A percentile compares a stretch with the other conserved stretches of the same genome.
phyloP scores from a whole-genome alignment of 2,797 vertebrate species.

The Spinus olivaceus region DNA sequence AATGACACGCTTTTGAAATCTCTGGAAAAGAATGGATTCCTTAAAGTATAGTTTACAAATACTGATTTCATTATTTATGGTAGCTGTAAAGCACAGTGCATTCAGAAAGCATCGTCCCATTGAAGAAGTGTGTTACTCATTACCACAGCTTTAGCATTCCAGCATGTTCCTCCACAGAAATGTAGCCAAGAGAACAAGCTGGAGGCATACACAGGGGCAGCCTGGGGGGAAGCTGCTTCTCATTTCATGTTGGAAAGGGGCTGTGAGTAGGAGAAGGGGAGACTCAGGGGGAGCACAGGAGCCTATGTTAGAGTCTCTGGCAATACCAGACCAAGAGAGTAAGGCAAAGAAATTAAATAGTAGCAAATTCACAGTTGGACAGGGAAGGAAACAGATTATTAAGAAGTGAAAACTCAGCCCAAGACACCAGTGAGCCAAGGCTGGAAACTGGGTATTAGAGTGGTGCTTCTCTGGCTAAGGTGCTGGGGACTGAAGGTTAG shows the following conservation, averaged over 20 bases:
- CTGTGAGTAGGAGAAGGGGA: not conserved
- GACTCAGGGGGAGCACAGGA: not conserved
- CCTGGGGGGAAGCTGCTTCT: slow-evolving; percentile 1
- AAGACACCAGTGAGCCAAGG: not conserved
- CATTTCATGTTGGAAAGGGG: not conserved
- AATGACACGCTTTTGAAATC: slow-evolving; percentile 48
- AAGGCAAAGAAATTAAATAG: not conserved
- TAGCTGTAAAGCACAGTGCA: slow-evolving; percentile 35
- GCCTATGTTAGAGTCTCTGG: not conserved
- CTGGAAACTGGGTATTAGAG: not conserved
- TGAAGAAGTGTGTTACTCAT: slow-evolving; percentile 63
- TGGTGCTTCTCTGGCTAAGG: not conserved
- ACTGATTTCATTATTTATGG: slow-evolving; percentile 59
- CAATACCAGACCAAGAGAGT: not conserved
- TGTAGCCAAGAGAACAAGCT: slow-evolving; percentile 3
- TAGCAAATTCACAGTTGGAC: not conserved
- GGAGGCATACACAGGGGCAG: not conserved
- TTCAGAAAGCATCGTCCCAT: slow-evolving; percentile 9
- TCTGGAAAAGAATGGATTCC: slow-evolving; percentile 45
- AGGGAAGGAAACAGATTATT: not conserved
- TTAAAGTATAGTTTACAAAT: slow-evolving; percentile 58
- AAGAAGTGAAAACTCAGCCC: not conserved
- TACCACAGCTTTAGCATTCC: slow-evolving; percentile 23
- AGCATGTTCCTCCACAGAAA: slow-evolving; percentile 33
- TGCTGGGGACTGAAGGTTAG: not conserved